Evolutionary conservation across 2,888 invertebrate genomes (phyloP).

Genomic region (Lasioglossum figueresi): DNA sequence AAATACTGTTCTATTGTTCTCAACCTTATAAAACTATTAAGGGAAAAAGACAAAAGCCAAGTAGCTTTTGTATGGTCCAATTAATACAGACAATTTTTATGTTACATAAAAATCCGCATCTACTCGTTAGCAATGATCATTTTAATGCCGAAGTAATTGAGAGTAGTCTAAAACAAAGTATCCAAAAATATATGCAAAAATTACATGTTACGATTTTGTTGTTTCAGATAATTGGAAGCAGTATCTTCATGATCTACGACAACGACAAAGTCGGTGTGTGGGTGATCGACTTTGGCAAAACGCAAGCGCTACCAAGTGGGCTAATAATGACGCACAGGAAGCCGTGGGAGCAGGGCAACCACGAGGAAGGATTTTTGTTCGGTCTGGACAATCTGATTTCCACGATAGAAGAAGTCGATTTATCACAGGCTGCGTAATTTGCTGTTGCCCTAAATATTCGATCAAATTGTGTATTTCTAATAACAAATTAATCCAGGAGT

Average conservation of each 20-base stretch:
- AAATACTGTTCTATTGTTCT: too few relatives aligned
- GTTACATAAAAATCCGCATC: too few relatives aligned
- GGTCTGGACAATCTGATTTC: conserved; percentile 96
- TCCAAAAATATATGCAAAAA: neutral
- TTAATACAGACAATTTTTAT: too few relatives aligned
- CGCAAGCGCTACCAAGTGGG: conserved; percentile 90
- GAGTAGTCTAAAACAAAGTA: neutral
- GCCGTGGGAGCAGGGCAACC: conserved; percentile 96
- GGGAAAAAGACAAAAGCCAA: too few relatives aligned
- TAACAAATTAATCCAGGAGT: conserved; percentile 14
- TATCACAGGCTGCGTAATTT: conserved; percentile 30
- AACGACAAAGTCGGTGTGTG: conserved; percentile 94
- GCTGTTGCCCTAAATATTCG: neutral
- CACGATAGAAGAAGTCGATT: conserved; percentile 85
- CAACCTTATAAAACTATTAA: too few relatives aligned
- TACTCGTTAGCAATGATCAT: too few relatives aligned
- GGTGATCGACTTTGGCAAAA: conserved; percentile 99
- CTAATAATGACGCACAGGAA: conserved; percentile 90
- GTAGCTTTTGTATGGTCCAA: too few relatives aligned
- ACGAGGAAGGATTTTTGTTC: conserved; percentile 97
- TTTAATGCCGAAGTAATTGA: too few relatives aligned
- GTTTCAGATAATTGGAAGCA: conserved; percentile 92
- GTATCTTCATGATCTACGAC: conserved; percentile 97
- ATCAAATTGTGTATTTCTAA: conserved; percentile 22
- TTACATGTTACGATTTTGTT: neutral